Conservation (phyloP, 1,140 invertebrate genomes). For the Sarcophaga bullata region DNA sequence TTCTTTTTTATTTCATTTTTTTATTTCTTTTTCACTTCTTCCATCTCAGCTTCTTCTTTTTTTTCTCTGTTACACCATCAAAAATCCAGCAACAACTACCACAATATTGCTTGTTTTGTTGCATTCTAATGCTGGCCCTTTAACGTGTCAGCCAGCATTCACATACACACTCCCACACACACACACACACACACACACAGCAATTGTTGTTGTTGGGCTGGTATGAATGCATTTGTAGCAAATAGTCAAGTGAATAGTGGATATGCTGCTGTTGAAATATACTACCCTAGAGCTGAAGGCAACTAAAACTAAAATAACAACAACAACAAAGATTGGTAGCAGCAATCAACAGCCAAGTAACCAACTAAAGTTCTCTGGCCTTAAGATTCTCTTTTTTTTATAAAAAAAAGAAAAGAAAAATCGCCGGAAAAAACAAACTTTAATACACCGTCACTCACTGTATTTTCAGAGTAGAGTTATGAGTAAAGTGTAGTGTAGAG, state of each 20-base stretch:
- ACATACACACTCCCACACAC: too few species aligned
- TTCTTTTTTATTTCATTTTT: not conserved
- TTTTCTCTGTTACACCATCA: not conserved
- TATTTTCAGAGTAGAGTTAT: too few species aligned
- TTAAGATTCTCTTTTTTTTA: not conserved
- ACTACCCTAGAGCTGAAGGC: not conserved
- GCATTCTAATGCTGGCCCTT: not conserved
- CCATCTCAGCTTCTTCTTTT: not conserved
- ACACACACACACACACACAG: not conserved
- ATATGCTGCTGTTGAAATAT: constrained; percentile 14
- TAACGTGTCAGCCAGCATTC: too few species aligned
- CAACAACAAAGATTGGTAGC: not conserved
- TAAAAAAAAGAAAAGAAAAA: not conserved
- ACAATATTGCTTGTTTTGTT: not conserved
- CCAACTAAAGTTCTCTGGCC: constrained; percentile 34
- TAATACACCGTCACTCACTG: too few species aligned
- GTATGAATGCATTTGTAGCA: not conserved
- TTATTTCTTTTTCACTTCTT: not conserved
- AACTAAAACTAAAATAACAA: not conserved
- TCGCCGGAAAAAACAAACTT: too few species aligned
- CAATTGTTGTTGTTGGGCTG: not conserved
- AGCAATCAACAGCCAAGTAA: constrained; percentile 22
- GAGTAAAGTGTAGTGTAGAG: too few species aligned
- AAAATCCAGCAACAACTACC: not conserved
- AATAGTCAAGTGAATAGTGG: not conserved